Percentiles rank a stretch among this genome's conserved stretches.
Conservation (phyloP, 2,113 vertebrate genomes). For the Donacobius atricapilla region DNA sequence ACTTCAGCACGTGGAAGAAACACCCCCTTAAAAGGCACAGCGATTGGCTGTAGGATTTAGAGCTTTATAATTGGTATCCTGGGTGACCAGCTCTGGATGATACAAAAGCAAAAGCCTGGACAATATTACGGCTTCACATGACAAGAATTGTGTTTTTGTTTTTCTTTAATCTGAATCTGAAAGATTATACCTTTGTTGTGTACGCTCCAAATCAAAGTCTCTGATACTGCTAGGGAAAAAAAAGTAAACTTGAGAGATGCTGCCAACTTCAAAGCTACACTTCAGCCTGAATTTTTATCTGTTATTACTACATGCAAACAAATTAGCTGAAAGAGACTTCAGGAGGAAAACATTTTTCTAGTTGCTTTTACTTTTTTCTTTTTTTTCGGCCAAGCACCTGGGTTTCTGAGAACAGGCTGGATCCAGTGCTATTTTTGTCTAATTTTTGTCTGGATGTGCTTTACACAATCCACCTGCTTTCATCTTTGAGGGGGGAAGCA, state of each 20-base stretch:
- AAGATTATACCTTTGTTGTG: conserved; percentile 14
- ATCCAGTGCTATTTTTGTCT: neutral
- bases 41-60: conserved; percentile 54
- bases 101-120: conserved; percentile 42
- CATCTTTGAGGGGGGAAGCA: neutral
- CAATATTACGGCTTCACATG: neutral
- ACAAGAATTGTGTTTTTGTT: neutral
- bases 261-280: conserved; percentile 3
- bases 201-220: conserved; percentile 15
- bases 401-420: neutral
- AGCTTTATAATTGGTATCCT: conserved; percentile 55
- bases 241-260: neutral
- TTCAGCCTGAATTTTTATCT: conserved; percentile 3
- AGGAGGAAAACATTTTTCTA: neutral
- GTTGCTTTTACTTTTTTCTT: neutral
- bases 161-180: conserved; percentile 32
- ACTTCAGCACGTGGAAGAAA: conserved; percentile 57
- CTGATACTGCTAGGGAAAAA: neutral
- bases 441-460: neutral
- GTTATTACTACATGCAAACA: neutral
- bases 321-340: neutral
- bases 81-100: conserved; percentile 43
- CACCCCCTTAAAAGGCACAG: conserved; percentile 34
- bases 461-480: neutral
- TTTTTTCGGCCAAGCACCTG: neutral